Conservation (phyloP, 2,113 vertebrate species). For the Ailuropoda melanoleuca region DNA sequence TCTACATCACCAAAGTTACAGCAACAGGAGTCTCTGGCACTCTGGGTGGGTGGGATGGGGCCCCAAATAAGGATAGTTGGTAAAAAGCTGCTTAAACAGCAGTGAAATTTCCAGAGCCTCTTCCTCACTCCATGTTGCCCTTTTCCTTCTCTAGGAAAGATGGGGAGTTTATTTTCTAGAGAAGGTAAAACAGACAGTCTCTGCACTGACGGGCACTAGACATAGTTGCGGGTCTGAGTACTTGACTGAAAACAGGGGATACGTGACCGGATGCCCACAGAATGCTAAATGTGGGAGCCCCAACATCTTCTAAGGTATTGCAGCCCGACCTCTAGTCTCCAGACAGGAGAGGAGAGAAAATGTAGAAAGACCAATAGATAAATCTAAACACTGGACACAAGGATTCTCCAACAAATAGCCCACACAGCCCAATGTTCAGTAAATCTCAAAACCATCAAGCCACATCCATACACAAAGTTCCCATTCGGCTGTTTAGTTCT, state of each 20-base stretch:
- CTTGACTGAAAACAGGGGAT: neutral
- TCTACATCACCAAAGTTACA: neutral
- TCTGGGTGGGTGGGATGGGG: neutral
- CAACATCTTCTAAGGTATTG: neutral
- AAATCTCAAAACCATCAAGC: neutral
- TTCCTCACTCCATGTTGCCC: neutral
- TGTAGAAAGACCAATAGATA: neutral
- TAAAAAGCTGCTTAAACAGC: neutral
- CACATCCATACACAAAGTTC: neutral
- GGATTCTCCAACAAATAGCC: neutral
- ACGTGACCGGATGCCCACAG: too few species aligned
- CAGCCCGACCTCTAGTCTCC: neutral
- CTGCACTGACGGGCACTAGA: neutral
- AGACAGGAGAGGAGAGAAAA: neutral
- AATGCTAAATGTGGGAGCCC: neutral
- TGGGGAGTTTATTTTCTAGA: neutral
- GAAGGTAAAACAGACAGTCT: neutral
- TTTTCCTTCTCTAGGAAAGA: neutral
- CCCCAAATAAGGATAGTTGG: neutral
- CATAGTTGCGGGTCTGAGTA: neutral
- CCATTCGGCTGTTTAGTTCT: neutral
- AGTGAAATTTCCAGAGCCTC: neutral
- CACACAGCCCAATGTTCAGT: neutral
- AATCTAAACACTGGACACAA: neutral
- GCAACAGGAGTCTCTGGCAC: neutral